These are phyloP conservation scores for Dichetophora obliterata DNA, from an alignment of 2,888 invertebrate genomes.

Conservation along the genomic window DNA sequence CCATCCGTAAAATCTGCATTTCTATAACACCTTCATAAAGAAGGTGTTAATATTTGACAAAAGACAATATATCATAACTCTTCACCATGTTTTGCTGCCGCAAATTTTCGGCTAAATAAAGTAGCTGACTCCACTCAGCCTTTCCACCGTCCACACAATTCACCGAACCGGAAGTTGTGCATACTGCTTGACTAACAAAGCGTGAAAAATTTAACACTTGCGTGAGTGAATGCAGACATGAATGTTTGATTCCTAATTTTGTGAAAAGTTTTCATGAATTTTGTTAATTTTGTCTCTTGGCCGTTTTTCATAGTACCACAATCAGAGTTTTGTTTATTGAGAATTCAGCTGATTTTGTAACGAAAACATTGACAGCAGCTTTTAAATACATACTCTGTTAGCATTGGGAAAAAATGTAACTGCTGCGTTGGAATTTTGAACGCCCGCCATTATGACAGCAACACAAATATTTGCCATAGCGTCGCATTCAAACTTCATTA, in stretches of 20 bases:
- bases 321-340: no score
- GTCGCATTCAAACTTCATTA: conserved; percentile 7
- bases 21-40: not conserved
- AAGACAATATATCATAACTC: not conserved
- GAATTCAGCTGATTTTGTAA: no score
- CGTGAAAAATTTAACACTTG: conserved; percentile 59
- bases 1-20: conserved; percentile 2
- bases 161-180: conserved; percentile 63
- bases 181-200: conserved; percentile 70
- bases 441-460: not conserved
- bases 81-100: not conserved
- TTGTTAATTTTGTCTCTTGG: not conserved
- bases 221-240: not conserved
- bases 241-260: not conserved
- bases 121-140: not conserved
- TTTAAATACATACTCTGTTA: not conserved
- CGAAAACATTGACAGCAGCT: no score
- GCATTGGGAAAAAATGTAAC: not conserved
- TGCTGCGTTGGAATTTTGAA: not conserved
- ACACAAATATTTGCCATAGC: not conserved
- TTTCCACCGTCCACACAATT: not conserved
- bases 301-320: not conserved
- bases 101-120: no score
- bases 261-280: not conserved
- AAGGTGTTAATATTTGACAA: not conserved